phyloP scores from a whole-genome alignment of 2,888 invertebrate species.

The Alcis repandata region DNA sequence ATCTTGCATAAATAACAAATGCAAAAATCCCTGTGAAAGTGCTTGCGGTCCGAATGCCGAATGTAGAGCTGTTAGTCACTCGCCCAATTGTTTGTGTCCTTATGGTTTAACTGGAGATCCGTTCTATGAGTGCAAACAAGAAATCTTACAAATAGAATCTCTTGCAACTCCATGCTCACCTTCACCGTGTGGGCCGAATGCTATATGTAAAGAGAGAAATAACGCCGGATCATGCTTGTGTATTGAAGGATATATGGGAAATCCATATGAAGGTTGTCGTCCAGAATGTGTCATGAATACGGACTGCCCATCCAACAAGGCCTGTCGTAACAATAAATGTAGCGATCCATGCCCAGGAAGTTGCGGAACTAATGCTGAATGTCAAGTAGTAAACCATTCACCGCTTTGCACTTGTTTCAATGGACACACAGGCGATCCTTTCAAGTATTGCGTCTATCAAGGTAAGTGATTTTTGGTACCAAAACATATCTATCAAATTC shows the following conservation, averaged over 20 bases:
- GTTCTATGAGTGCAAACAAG: constrained; percentile 87
- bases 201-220: constrained; percentile 87
- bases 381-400: constrained; percentile 91
- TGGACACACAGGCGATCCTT: constrained; percentile 92
- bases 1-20: constrained; percentile 92
- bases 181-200: constrained; percentile 89
- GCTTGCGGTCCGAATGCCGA: constrained; percentile 91
- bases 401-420: constrained; percentile 89
- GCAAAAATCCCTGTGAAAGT: constrained; percentile 91
- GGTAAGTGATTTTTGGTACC: constrained; percentile 59
- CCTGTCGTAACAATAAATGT: constrained; percentile 91
- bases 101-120: constrained; percentile 92
- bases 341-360: constrained; percentile 92
- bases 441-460: constrained; percentile 87
- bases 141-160: constrained; percentile 67
- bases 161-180: constrained; percentile 86
- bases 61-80: constrained; percentile 92
- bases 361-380: constrained; percentile 91
- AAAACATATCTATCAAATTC: not conserved
- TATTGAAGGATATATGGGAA: constrained; percentile 90
- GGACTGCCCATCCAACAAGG: constrained; percentile 90
- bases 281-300: constrained; percentile 91
- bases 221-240: constrained; percentile 90
- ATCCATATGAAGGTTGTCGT: constrained; percentile 92
- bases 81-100: constrained; percentile 91